Percentiles rank a stretch among this genome's conserved stretches.
phyloP scores from a whole-genome alignment of 2,113 vertebrate genomes.

The Serilophus lunatus region DNA sequence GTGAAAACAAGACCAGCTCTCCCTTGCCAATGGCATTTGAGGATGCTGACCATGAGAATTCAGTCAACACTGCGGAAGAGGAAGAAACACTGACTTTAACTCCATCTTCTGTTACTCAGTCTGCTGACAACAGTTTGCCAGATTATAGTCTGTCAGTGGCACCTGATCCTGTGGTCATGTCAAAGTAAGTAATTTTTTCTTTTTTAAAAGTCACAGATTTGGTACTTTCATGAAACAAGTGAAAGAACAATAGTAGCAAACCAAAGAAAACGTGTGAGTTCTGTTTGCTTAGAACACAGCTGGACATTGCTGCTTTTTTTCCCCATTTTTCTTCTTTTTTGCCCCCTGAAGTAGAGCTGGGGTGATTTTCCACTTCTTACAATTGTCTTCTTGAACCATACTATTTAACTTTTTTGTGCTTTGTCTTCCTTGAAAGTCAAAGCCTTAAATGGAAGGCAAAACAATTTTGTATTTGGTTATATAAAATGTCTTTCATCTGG shows the following conservation, averaged over 20 bases:
- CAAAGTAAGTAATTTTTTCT: constrained; percentile 79
- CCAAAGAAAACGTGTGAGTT: not conserved
- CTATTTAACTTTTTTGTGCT: not conserved
- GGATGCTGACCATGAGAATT: constrained; percentile 28
- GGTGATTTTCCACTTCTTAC: not conserved
- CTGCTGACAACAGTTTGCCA: constrained; percentile 56
- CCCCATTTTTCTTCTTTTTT: too few species aligned
- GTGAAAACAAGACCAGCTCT: constrained; percentile 35
- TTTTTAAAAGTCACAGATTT: not conserved
- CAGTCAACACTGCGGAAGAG: constrained; percentile 70
- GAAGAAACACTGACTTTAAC: constrained; percentile 75
- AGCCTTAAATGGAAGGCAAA: not conserved
- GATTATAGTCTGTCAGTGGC: constrained; percentile 66
- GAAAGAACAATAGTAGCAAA: not conserved
- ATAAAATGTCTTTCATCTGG: not conserved
- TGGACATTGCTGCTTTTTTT: not conserved
- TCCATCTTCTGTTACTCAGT: constrained; percentile 66
- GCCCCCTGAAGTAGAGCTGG: not conserved
- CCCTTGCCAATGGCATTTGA: constrained; percentile 22
- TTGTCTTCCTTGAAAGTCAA: not conserved
- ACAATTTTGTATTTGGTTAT: not conserved
- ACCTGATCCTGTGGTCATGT: constrained; percentile 87
- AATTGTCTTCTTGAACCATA: not conserved
- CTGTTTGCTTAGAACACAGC: not conserved
- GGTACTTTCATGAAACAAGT: not conserved